A percentile compares a stretch with the other conserved stretches of the same genome.
Conservation (phyloP, 2,888 invertebrate species). For the Oscheius sp. region DNA sequence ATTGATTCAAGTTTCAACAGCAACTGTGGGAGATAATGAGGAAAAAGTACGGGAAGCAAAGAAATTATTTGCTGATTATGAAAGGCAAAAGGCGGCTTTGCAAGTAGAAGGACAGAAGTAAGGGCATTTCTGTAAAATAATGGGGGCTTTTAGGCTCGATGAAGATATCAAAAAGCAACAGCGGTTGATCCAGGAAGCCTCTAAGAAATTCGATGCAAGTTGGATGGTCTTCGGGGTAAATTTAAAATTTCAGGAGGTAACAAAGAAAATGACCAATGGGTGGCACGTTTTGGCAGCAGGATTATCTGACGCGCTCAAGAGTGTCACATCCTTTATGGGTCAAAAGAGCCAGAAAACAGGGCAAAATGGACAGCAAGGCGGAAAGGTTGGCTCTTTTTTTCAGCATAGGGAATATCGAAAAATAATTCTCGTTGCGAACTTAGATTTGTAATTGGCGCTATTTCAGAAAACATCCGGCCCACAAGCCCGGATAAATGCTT, state of each 20-base stretch:
- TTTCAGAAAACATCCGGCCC: no score
- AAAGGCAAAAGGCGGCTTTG: not conserved
- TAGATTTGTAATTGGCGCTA: no score
- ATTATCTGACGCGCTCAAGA: not conserved
- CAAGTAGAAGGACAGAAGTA: not conserved
- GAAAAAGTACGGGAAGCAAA: slow-evolving; percentile 3
- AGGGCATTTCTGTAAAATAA: no score
- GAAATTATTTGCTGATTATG: not conserved
- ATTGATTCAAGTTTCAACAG: slow-evolving; percentile 1
- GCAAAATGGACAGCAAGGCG: not conserved
- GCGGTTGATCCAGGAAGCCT: not conserved
- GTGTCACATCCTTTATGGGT: not conserved
- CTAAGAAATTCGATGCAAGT: not conserved
- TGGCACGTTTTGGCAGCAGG: not conserved
- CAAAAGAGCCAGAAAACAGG: not conserved
- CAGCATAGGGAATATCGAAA: no score
- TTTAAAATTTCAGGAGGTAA: not conserved
- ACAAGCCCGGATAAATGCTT: not conserved
- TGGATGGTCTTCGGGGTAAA: not conserved
- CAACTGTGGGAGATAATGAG: slow-evolving; percentile 6
- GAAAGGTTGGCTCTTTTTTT: not conserved
- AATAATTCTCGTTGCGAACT: no score
- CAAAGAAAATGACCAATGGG: slow-evolving; percentile 5
- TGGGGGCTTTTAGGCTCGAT: not conserved
- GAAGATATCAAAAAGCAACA: not conserved